Evolutionary conservation across 2,888 invertebrate species (phyloP).

Genomic region (Hypena proboscidalis): DNA sequence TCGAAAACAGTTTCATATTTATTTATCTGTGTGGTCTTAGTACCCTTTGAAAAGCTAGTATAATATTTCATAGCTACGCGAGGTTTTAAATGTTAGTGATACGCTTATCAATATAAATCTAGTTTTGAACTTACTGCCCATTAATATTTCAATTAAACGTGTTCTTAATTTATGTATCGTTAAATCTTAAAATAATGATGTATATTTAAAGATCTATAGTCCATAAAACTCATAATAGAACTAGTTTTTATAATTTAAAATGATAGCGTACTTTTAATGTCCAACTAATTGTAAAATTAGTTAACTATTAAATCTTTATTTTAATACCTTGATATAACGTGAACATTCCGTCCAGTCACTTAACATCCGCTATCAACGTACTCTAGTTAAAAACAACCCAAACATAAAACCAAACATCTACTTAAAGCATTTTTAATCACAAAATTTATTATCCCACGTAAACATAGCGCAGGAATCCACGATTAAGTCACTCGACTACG

Average conservation of each 20-base stretch:
- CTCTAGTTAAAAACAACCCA: slow-evolving; percentile 26
- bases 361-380: slow-evolving; percentile 35
- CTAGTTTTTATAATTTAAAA: background rate
- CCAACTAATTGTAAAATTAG: slow-evolving; percentile 22
- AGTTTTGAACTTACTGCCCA: background rate
- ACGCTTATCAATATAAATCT: no score
- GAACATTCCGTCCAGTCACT: slow-evolving; percentile 25
- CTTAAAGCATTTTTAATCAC: slow-evolving; percentile 51
- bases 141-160: background rate
- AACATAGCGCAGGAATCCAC: slow-evolving; percentile 74
- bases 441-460: slow-evolving; percentile 58
- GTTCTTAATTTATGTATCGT: background rate
- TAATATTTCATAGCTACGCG: no score
- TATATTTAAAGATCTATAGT: background rate
- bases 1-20: no score
- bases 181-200: slow-evolving; percentile 7
- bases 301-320: slow-evolving; percentile 21
- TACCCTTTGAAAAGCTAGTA: no score
- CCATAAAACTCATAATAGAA: background rate
- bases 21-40: no score
- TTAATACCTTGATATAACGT: slow-evolving; percentile 19
- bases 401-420: slow-evolving; percentile 46
- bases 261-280: background rate
- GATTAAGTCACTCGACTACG: slow-evolving; percentile 77
- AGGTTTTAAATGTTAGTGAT: no score